Conservation (phyloP, 2,888 invertebrate species). For the Conops quadrifasciatus region DNA sequence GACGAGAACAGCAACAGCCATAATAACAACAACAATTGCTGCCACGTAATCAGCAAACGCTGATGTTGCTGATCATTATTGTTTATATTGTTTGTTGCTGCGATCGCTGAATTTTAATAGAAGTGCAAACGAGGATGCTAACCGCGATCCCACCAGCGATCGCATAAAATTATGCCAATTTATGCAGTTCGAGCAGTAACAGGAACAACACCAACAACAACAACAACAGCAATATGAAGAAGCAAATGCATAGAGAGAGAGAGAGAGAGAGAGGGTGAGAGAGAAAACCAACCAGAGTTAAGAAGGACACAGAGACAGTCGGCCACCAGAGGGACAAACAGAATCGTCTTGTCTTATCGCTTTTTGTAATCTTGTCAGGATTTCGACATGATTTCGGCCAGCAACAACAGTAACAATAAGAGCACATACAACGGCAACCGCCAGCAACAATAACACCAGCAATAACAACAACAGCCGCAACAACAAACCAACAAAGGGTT, state of each 20-base stretch:
- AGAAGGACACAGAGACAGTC: background rate
- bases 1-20: background rate
- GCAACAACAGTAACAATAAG: conserved; percentile 2
- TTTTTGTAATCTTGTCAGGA: conserved; percentile 42
- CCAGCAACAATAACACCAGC: conserved; percentile 1
- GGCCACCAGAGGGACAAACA: background rate
- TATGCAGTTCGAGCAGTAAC: conserved; percentile 44
- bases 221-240: conserved; percentile 8
- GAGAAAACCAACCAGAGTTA: background rate
- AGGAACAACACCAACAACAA: conserved; percentile 17
- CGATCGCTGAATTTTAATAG: conserved; percentile 11
- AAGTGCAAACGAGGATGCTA: background rate
- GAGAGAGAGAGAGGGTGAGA: background rate
- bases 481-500: conserved; percentile 23
- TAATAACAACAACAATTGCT: background rate
- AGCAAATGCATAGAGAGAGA: background rate
- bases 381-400: conserved; percentile 39
- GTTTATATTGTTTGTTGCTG: background rate
- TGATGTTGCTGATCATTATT: background rate
- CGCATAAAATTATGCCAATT: conserved; percentile 48
- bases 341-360: conserved; percentile 31
- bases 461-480: conserved; percentile 11
- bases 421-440: conserved; percentile 3
- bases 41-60: background rate
- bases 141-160: conserved; percentile 9